Conservation (phyloP, 2,113 vertebrate genomes). For the Callipepla californica region DNA sequence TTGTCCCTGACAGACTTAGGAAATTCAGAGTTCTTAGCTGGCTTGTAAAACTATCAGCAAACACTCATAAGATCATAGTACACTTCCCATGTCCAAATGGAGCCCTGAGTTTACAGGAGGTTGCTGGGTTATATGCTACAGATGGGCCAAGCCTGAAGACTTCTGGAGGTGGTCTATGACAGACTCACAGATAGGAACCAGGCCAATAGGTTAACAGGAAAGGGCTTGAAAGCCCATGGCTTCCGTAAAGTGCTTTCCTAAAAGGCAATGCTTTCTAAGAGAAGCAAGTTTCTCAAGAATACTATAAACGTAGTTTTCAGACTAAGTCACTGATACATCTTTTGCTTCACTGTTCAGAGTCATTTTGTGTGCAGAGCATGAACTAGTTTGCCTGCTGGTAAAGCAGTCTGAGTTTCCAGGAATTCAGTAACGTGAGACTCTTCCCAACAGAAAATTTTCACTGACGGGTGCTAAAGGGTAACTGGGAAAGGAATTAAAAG, state of each 20-base stretch:
- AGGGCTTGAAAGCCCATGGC: background rate
- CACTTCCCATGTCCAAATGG: background rate
- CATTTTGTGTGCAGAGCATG: background rate
- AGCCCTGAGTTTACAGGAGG: background rate
- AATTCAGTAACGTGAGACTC: constrained; percentile 9
- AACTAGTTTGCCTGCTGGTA: background rate
- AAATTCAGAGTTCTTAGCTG: background rate
- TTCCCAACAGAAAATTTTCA: constrained; percentile 28
- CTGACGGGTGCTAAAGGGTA: background rate
- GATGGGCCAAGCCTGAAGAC: background rate
- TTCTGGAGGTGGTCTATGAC: background rate
- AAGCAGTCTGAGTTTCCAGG: constrained; percentile 43
- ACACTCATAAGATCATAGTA: background rate
- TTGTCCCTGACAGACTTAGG: background rate
- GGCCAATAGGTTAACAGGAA: background rate
- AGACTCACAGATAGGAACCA: accelerated
- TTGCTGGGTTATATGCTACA: background rate
- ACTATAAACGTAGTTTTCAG: background rate
- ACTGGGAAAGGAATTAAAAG: constrained; percentile 35
- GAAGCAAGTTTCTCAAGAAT: background rate
- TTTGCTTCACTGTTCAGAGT: background rate
- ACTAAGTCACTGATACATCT: background rate
- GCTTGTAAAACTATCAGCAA: background rate
- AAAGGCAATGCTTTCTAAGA: background rate
- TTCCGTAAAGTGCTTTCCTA: background rate